Evolutionary conservation across 2,113 vertebrate species (phyloP).

Genomic region (Rhineura floridana): DNA sequence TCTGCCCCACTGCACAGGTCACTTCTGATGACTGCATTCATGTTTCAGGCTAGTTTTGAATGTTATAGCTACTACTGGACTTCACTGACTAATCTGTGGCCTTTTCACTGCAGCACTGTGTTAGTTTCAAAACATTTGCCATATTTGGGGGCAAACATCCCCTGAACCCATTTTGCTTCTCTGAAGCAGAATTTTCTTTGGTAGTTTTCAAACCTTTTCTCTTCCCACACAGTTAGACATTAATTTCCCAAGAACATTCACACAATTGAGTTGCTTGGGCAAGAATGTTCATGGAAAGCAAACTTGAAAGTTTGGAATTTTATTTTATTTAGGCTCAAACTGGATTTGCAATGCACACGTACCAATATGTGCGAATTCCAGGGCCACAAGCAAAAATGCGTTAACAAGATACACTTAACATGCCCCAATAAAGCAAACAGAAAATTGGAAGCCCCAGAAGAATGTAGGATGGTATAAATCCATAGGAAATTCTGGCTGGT

Average conservation of each 20-base stretch:
- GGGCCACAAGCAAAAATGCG: conserved; percentile 33
- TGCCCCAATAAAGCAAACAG: conserved; percentile 44
- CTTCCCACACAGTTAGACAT: background rate
- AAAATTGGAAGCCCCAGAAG: conserved; percentile 39
- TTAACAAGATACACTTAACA: conserved; percentile 40
- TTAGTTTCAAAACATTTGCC: background rate
- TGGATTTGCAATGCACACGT: conserved; percentile 14
- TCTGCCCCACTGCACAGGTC: too few relatives aligned
- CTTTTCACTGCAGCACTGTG: background rate
- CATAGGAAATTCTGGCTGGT: conserved; percentile 6
- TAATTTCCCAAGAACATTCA: conserved; percentile 27
- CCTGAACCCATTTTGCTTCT: background rate
- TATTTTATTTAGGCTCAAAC: conserved; percentile 11
- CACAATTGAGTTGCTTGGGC: conserved; percentile 12
- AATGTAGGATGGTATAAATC: conserved; percentile 14
- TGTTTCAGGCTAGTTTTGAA: background rate
- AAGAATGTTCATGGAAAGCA: background rate
- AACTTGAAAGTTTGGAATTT: background rate
- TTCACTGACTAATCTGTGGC: background rate
- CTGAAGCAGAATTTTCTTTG: background rate
- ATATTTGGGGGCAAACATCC: background rate
- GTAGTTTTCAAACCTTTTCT: background rate
- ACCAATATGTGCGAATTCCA: conserved; percentile 35
- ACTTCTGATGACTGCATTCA: too few relatives aligned
- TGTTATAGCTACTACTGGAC: too few relatives aligned